Conservation (phyloP, 2,888 invertebrate genomes). For the Nephrotoma guestfalica region DNA sequence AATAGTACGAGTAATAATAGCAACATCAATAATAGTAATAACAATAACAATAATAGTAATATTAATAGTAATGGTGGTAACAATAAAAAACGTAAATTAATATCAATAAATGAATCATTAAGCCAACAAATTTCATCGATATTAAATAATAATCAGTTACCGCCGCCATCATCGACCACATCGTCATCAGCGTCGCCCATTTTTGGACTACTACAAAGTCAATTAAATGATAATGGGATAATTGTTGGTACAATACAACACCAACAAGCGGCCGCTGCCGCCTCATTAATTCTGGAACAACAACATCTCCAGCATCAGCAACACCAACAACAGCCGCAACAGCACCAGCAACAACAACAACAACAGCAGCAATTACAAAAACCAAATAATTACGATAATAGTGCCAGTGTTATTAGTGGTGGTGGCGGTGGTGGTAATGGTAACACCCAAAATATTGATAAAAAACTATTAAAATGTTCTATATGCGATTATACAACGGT, state of each 20-base stretch:
- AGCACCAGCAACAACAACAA: not conserved
- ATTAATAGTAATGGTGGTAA: not conserved
- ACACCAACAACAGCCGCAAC: not conserved
- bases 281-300: not conserved
- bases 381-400: constrained; percentile 1
- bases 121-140: not conserved
- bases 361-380: not conserved
- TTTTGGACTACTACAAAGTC: not conserved
- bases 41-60: not conserved
- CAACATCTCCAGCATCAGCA: not conserved
- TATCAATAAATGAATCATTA: not conserved
- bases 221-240: not conserved
- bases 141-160: not conserved
- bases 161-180: not conserved
- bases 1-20: not conserved
- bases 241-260: not conserved
- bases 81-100: not conserved
- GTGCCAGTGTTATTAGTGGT: not conserved
- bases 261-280: not conserved
- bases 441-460: not conserved
- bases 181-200: not conserved
- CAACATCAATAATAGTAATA: not conserved
- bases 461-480: constrained; percentile 38
- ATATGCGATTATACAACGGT: constrained; percentile 53
- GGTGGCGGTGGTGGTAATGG: not conserved